Evolutionary conservation across 2,797 vertebrate genomes (phyloP).

Genomic region (Apogon talboti): DNA sequence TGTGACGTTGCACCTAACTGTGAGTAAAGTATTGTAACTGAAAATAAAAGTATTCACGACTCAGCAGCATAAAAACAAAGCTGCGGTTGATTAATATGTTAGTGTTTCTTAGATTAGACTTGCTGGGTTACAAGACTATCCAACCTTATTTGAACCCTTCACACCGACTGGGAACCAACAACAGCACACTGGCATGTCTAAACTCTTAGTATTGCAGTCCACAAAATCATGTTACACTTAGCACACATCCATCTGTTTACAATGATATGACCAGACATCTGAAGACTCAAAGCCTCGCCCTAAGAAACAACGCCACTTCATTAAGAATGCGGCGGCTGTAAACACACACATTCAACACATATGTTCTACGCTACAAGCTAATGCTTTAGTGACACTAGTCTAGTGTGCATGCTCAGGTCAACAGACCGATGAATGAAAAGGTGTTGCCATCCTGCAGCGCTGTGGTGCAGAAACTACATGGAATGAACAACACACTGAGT

Average conservation of each 20-base stretch:
- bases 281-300: conserved; percentile 31
- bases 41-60: neutral
- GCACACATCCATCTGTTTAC: conserved; percentile 11
- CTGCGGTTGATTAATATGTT: too few relatives aligned
- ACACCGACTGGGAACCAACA: conserved; percentile 40
- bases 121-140: too few relatives aligned
- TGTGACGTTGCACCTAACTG: neutral
- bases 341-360: conserved; percentile 17
- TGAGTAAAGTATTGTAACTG: neutral
- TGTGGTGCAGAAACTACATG: conserved; percentile 5
- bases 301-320: conserved; percentile 36
- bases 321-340: neutral
- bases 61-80: neutral
- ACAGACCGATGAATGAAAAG: too few relatives aligned
- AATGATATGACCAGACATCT: neutral
- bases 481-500: conserved; percentile 21
- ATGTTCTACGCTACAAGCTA: neutral
- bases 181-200: conserved; percentile 16
- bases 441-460: conserved; percentile 6
- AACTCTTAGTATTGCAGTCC: conserved; percentile 9
- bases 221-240: conserved; percentile 24
- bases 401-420: too few relatives aligned
- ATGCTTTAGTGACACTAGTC: too few relatives aligned
- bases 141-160: conserved; percentile 17
- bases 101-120: too few relatives aligned